A percentile compares a stretch with the other conserved stretches of the same genome.
These are phyloP conservation scores for Tenthredo distinguenda DNA, from an alignment of 2,888 invertebrate genomes.

Conservation along the genomic window DNA sequence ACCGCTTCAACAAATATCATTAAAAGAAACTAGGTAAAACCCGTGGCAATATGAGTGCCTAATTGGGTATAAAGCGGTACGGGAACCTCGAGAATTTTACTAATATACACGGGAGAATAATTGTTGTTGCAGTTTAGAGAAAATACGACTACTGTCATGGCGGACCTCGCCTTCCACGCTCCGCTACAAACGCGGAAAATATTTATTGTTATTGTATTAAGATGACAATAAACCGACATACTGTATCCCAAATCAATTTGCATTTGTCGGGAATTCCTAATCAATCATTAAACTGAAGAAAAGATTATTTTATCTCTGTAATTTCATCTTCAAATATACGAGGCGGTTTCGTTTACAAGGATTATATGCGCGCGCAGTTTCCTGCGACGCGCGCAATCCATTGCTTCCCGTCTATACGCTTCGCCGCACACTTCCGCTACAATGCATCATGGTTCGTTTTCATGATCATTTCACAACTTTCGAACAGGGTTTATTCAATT, in stretches of 20 bases:
- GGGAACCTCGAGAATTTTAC: constrained; percentile 59
- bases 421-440: constrained; percentile 27
- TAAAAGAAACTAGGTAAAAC: constrained; percentile 36
- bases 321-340: constrained; percentile 44
- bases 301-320: not conserved
- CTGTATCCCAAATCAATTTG: not conserved
- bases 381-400: constrained; percentile 61
- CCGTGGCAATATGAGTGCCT: constrained; percentile 43
- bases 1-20: constrained; percentile 39
- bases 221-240: no score
- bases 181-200: constrained; percentile 62
- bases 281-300: not conserved
- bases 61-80: constrained; percentile 14
- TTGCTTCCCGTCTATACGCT: not conserved
- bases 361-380: constrained; percentile 67
- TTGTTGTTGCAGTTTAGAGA: constrained; percentile 66
- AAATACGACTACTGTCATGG: constrained; percentile 74
- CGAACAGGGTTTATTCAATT: not conserved
- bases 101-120: constrained; percentile 57
- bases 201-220: not conserved
- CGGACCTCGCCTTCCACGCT: constrained; percentile 68
- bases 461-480: constrained; percentile 29
- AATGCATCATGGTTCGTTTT: constrained; percentile 31
- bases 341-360: constrained; percentile 55
- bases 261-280: not conserved